phyloP scores from a whole-genome alignment of 2,797 vertebrate species.

The Tenualosa thibaudeaui region DNA sequence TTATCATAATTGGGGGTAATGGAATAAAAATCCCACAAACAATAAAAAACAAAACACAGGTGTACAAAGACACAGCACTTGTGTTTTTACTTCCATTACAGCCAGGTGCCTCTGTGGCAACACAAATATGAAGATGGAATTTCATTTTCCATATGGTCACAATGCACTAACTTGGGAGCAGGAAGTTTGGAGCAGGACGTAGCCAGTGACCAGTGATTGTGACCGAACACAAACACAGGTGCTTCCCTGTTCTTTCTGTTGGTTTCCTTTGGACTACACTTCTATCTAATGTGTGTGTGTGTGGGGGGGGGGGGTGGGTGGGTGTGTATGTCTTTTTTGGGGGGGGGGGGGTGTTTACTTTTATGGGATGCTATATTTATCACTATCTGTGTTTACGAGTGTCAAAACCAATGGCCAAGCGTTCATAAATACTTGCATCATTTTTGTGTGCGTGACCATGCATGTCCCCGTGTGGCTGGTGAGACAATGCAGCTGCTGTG shows the following conservation, averaged over 20 bases:
- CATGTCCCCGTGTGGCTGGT: not conserved
- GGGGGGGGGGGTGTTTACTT: not conserved
- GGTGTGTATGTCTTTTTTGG: constrained; percentile 17
- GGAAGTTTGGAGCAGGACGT: constrained; percentile 66
- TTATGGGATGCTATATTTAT: not conserved
- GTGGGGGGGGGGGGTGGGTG: not conserved
- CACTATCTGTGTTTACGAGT: not conserved
- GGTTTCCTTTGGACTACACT: constrained; percentile 63
- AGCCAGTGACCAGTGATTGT: constrained; percentile 63
- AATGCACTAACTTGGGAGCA: constrained; percentile 43
- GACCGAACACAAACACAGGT: constrained; percentile 73
- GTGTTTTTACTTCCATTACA: constrained; percentile 7
- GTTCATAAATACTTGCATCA: not conserved
- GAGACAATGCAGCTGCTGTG: not conserved
- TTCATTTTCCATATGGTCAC: constrained; percentile 58
- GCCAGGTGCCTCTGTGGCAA: not conserved
- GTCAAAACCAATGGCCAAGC: not conserved
- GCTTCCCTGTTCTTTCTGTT: constrained; percentile 66
- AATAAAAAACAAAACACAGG: not conserved
- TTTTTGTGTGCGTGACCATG: not conserved
- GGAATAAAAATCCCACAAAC: not conserved
- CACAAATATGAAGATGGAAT: constrained; percentile 37
- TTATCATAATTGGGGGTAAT: not conserved
- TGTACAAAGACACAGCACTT: not conserved
- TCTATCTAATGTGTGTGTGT: constrained; percentile 7